Percentiles rank a stretch among this genome's conserved stretches.
These are phyloP conservation scores for Cephalopterus ornatus DNA, from an alignment of 2,113 vertebrate genomes.

Conservation along the genomic window DNA sequence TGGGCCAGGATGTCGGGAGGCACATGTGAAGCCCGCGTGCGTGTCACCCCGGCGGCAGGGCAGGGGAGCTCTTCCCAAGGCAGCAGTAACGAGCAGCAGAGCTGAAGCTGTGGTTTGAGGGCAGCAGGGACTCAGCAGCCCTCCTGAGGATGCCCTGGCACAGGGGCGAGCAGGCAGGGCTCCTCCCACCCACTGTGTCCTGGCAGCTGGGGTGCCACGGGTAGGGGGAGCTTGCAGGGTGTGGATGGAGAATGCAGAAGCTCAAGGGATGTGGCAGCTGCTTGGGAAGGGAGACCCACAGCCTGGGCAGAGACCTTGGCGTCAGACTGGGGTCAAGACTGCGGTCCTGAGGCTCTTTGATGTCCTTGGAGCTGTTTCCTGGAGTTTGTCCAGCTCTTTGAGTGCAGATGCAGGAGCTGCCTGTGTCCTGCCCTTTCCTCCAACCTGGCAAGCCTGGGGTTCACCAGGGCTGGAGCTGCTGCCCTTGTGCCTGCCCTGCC, in stretches of 20 bases:
- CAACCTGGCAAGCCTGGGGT: neutral
- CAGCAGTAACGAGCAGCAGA: neutral
- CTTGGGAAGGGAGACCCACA: neutral
- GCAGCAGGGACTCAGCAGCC: neutral
- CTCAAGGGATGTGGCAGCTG: neutral
- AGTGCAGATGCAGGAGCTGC: neutral
- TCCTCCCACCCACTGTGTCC: neutral
- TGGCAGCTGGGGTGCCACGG: accelerated
- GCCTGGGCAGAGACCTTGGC: neutral
- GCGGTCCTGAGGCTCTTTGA: neutral
- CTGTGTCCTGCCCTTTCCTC: neutral
- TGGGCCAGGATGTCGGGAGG: neutral
- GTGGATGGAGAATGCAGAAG: neutral
- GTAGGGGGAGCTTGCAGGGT: accelerated
- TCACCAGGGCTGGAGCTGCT: neutral
- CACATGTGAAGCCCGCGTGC: neutral
- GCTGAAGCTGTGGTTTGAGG: neutral
- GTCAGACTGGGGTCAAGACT: neutral
- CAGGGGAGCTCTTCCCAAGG: neutral
- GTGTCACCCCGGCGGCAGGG: accelerated
- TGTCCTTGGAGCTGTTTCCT: neutral
- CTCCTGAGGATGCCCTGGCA: accelerated
- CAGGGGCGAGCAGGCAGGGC: neutral
- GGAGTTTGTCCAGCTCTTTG: neutral
- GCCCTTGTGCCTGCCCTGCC: neutral